phyloP scores from a whole-genome alignment of 2,888 invertebrate species.

The Ochropleura plecta region DNA sequence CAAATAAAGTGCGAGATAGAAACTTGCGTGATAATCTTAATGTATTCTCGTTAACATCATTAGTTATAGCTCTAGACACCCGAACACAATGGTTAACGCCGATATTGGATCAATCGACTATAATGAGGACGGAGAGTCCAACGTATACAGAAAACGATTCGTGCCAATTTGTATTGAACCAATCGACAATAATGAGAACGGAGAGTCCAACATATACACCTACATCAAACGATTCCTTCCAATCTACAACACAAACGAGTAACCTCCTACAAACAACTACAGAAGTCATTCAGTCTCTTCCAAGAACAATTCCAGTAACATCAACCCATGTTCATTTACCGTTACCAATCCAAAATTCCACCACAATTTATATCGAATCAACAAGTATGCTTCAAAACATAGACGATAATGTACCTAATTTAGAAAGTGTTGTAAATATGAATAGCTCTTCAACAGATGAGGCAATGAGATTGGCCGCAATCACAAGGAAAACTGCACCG shows the following conservation, averaged over 20 bases:
- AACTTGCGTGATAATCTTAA: neutral
- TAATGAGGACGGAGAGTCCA: neutral
- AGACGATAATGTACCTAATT: constrained; percentile 11
- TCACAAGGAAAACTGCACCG: constrained; percentile 36
- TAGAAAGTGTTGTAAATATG: constrained; percentile 17
- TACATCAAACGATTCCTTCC: no score
- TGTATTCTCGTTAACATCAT: constrained; percentile 11
- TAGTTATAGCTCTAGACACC: neutral
- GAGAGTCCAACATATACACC: no score
- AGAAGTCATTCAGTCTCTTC: neutral
- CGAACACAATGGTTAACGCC: neutral
- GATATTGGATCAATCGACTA: neutral
- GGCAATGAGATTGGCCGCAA: constrained; percentile 29
- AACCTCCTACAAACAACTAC: neutral
- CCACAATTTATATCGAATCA: neutral
- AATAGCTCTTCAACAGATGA: neutral
- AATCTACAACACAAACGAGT: neutral
- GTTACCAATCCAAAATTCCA: no score
- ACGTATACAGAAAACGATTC: constrained; percentile 5
- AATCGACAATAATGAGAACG: no score
- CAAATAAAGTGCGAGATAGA: neutral
- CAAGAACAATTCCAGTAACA: neutral
- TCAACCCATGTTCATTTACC: no score
- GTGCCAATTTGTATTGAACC: neutral
- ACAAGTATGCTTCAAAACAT: constrained; percentile 12